Percentiles rank a stretch among this genome's conserved stretches.
Evolutionary conservation across 2,797 vertebrate species (phyloP).

Genomic region (Falco naumanni): DNA sequence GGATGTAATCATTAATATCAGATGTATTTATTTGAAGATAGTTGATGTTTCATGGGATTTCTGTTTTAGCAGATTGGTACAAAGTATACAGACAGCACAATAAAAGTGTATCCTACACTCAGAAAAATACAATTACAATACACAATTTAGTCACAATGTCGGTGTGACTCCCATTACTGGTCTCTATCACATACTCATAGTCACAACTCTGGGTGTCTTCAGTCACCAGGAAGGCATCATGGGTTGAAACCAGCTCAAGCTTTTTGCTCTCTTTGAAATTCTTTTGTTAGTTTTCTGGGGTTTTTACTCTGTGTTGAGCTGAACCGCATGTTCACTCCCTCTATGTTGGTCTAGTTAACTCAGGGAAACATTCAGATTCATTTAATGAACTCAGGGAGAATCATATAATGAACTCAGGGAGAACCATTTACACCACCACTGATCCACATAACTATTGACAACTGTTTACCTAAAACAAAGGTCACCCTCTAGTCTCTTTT

Average conservation of each 20-base stretch:
- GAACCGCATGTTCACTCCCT: not conserved
- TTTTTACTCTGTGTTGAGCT: not conserved
- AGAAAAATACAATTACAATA: not conserved
- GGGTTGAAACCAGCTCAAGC: not conserved
- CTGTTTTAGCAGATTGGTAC: not conserved
- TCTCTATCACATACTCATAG: not conserved
- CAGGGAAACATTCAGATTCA: not conserved
- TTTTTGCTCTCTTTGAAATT: not conserved
- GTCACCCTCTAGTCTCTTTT: not conserved
- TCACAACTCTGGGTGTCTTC: too few relatives aligned
- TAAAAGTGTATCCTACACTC: not conserved
- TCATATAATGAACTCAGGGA: not conserved
- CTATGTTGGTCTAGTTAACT: not conserved
- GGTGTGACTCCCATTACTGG: not conserved
- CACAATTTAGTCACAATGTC: too few relatives aligned
- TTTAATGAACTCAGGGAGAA: not conserved
- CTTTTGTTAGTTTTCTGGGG: not conserved
- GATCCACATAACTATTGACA: not conserved
- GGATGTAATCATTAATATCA: not conserved
- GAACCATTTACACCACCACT: not conserved
- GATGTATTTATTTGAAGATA: not conserved
- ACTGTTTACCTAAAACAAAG: not conserved
- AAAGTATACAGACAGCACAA: not conserved
- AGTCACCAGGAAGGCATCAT: not conserved
- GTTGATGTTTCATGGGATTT: not conserved